Conservation (phyloP, 64 coral and sea anemone species). For the Montipora foliosa region DNA sequence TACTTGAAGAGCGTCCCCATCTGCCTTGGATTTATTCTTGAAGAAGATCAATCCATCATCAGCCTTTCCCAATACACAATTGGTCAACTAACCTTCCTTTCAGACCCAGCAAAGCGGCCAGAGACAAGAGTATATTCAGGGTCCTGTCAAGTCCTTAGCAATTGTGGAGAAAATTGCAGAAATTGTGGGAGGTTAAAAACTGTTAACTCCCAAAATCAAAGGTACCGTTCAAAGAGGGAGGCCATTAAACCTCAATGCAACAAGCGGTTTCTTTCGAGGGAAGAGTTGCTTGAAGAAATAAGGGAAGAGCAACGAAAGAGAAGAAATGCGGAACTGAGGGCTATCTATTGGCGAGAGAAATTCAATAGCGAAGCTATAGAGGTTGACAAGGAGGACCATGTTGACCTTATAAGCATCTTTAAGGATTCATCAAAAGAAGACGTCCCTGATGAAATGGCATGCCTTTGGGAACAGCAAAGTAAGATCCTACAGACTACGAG, state of each 20-base stretch:
- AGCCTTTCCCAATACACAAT: too few species aligned
- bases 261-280: slow-evolving; percentile 48
- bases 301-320: not conserved
- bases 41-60: too few species aligned
- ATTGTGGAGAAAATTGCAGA: too few species aligned
- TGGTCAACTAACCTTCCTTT: too few species aligned
- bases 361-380: slow-evolving; percentile 4
- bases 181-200: too few species aligned
- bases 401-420: slow-evolving; percentile 1
- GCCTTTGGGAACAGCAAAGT: slow-evolving; percentile 53
- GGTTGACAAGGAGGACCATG: slow-evolving; percentile 29
- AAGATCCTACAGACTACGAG: not conserved
- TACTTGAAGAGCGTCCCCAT: too few species aligned
- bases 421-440: not conserved
- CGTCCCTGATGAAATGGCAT: slow-evolving; percentile 35
- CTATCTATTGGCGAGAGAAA: slow-evolving; percentile 19
- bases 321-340: slow-evolving; percentile 32
- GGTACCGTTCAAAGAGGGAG: too few species aligned
- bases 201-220: too few species aligned
- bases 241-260: not conserved
- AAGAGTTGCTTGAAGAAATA: not conserved
- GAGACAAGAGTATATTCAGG: too few species aligned
- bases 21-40: too few species aligned
- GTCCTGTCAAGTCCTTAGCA: too few species aligned
- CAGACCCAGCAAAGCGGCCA: too few species aligned